A percentile compares a stretch with the other conserved stretches of the same genome.
Evolutionary conservation across 2,888 invertebrate species (phyloP).

Genomic region (Orthosia cruda): DNA sequence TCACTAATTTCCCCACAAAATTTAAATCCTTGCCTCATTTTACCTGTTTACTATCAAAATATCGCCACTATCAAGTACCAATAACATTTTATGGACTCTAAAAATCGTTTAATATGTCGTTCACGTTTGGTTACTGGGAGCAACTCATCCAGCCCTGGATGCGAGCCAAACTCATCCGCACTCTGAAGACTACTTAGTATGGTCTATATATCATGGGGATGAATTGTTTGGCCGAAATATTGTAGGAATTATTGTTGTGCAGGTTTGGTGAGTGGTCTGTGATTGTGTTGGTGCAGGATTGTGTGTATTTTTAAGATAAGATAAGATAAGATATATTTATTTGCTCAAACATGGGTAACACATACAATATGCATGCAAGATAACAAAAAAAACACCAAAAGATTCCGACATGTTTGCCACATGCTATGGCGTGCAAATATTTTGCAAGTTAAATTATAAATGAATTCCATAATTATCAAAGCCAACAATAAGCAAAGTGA

Average conservation of each 20-base stretch:
- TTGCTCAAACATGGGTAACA: too few species aligned
- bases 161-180: slow-evolving; percentile 66
- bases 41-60: slow-evolving; percentile 64
- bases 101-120: slow-evolving; percentile 69
- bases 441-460: too few species aligned
- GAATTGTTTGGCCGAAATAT: slow-evolving; percentile 42
- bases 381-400: too few species aligned
- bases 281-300: background rate
- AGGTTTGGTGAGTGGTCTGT: background rate
- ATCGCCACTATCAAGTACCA: slow-evolving; percentile 59
- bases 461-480: too few species aligned
- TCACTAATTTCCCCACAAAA: slow-evolving; percentile 49
- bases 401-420: too few species aligned
- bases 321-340: too few species aligned
- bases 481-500: too few species aligned
- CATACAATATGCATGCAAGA: too few species aligned
- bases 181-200: slow-evolving; percentile 63
- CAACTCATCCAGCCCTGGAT: slow-evolving; percentile 62
- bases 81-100: slow-evolving; percentile 66
- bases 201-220: slow-evolving; percentile 54
- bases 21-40: slow-evolving; percentile 48
- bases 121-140: slow-evolving; percentile 57
- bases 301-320: too few species aligned
- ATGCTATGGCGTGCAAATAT: too few species aligned
- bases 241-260: slow-evolving; percentile 7